Evolutionary conservation across 2,888 invertebrate genomes (phyloP).

Genomic region (Oegoconia quadripuncta): DNA sequence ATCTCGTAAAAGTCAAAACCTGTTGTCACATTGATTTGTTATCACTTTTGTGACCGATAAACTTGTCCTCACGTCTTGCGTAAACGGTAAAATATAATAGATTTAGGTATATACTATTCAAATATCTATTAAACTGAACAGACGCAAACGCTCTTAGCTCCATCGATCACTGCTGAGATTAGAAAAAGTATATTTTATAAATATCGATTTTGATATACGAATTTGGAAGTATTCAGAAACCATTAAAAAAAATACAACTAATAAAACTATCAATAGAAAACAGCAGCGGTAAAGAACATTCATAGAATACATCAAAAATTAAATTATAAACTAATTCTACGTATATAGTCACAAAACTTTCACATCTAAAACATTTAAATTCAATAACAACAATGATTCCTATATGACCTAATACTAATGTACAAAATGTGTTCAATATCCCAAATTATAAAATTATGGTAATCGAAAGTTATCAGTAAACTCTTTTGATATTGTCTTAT

Average conservation of each 20-base stretch:
- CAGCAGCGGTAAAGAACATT: constrained; percentile 36
- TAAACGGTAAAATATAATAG: no score
- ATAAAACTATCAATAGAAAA: constrained; percentile 44
- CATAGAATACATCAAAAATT: constrained; percentile 45
- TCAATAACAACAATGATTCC: constrained; percentile 63
- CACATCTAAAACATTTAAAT: constrained; percentile 67
- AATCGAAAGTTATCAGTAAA: constrained; percentile 42
- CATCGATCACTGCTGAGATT: constrained; percentile 48
- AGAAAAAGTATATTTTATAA: constrained; percentile 31
- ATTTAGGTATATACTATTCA: no score
- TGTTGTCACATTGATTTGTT: no score
- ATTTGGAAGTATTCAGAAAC: constrained; percentile 17
- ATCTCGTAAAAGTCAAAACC: no score
- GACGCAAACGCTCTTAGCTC: no score
- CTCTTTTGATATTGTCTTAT: constrained; percentile 61
- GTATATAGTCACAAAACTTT: constrained; percentile 48
- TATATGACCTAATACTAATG: constrained; percentile 49
- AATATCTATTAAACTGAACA: no score
- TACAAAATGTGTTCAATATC: constrained; percentile 47
- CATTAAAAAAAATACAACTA: constrained; percentile 27
- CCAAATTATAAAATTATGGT: constrained; percentile 39
- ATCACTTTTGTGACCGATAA: no score
- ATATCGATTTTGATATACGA: constrained; percentile 4
- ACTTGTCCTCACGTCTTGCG: no score
- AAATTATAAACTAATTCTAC: constrained; percentile 39